A percentile compares a stretch with the other conserved stretches of the same genome.
Conservation (phyloP, 2,888 invertebrate genomes). For the Spatulosminthurus flaviceps region DNA sequence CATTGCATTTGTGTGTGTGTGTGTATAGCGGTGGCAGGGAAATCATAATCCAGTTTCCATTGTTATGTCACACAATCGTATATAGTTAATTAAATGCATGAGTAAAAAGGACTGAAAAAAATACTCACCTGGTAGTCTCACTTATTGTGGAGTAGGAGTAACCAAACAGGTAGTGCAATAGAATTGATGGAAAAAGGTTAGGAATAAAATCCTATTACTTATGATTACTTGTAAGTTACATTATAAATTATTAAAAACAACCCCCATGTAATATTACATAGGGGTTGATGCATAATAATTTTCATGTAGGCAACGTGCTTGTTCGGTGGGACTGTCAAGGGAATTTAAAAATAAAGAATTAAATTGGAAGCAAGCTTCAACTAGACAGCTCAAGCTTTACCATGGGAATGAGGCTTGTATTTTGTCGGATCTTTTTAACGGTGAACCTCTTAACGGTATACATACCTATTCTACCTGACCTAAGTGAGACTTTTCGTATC, state of each 20-base stretch:
- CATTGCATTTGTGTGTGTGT: too few relatives aligned
- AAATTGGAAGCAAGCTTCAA: neutral
- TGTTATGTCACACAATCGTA: slow-evolving; percentile 11
- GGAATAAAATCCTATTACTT: too few relatives aligned
- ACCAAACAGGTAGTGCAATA: neutral
- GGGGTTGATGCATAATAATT: too few relatives aligned
- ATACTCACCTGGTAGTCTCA: too few relatives aligned
- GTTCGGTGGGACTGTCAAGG: neutral
- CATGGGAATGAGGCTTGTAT: slow-evolving; percentile 50
- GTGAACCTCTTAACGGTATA: slow-evolving; percentile 51
- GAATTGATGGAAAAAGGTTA: too few relatives aligned
- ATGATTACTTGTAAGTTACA: too few relatives aligned
- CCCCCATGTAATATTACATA: too few relatives aligned
- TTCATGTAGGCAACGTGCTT: neutral
- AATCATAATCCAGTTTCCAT: slow-evolving; percentile 25
- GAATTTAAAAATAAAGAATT: neutral
- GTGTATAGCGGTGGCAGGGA: neutral
- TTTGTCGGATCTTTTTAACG: slow-evolving; percentile 52
- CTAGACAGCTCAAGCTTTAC: neutral
- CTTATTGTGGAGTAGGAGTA: too few relatives aligned
- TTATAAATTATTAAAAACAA: too few relatives aligned
- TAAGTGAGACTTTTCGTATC: neutral
- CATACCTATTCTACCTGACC: slow-evolving; percentile 24
- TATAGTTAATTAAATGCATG: neutral
- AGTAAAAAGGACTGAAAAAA: too few relatives aligned